Evolutionary conservation across 2,113 vertebrate genomes (phyloP).

Genomic region (Muntiacus reevesi): DNA sequence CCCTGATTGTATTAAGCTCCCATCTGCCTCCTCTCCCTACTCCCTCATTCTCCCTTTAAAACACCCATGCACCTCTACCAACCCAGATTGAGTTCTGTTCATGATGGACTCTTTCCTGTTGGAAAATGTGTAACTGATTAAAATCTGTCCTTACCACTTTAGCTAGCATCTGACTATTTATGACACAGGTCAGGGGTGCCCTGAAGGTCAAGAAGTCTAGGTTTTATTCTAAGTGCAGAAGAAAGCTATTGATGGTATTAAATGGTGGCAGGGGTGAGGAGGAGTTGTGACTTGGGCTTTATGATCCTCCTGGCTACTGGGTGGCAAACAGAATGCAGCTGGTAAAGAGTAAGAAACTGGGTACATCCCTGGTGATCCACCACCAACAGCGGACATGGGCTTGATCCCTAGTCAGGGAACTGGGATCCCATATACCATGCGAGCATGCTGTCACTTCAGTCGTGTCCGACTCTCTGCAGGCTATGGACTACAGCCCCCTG

Average conservation of each 20-base stretch:
- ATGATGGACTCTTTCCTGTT: background rate
- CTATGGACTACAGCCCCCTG: background rate
- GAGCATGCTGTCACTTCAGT: background rate
- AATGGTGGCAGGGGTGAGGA: background rate
- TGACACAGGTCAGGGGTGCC: background rate
- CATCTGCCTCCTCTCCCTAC: background rate
- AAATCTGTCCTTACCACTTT: background rate
- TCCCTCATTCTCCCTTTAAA: background rate
- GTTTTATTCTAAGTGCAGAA: background rate
- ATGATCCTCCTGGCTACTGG: background rate
- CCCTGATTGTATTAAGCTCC: background rate
- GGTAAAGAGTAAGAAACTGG: background rate
- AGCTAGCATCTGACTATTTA: background rate
- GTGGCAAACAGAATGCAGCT: background rate
- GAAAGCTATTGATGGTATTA: background rate
- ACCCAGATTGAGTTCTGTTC: background rate
- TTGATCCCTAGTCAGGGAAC: background rate
- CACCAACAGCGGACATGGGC: background rate
- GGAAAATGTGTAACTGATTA: background rate
- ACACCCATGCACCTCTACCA: background rate
- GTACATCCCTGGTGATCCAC: background rate
- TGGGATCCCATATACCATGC: background rate
- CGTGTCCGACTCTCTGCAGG: rapidly evolving
- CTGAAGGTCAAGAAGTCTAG: background rate
- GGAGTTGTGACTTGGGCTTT: background rate